Evolutionary conservation across 2,797 vertebrate genomes (phyloP).

Genomic region (Potorous gilbertii): DNA sequence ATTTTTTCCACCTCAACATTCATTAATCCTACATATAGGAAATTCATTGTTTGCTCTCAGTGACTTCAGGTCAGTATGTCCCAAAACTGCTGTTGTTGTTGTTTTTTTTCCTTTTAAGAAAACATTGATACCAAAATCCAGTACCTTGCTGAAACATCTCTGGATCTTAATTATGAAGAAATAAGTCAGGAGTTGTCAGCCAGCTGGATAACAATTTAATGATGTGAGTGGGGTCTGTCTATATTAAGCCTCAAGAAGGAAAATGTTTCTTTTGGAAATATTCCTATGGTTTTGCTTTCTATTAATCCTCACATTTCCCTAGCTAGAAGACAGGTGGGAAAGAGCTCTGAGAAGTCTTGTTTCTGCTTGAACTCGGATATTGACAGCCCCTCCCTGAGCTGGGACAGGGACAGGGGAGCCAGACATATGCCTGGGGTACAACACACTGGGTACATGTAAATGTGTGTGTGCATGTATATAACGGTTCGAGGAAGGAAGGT

Average conservation of each 20-base stretch:
- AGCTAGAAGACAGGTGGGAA: not conserved
- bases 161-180: not conserved
- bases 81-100: not conserved
- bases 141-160: not conserved
- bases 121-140: not conserved
- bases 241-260: not conserved
- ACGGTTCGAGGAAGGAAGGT: not conserved
- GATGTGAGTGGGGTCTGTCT: not conserved
- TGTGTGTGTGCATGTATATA: not conserved
- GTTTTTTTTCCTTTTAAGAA: not conserved
- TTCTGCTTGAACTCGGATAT: not conserved
- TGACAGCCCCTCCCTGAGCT: not conserved
- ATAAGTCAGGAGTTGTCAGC: not conserved
- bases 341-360: not conserved
- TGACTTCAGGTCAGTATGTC: not conserved
- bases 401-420: not conserved
- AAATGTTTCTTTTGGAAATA: not conserved
- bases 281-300: not conserved
- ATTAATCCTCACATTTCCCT: not conserved
- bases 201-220: conserved; percentile 13
- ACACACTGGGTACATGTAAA: not conserved
- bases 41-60: not conserved
- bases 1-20: not conserved
- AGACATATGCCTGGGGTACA: not conserved
- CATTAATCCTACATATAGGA: not conserved